Evolutionary conservation across 2,113 vertebrate species (phyloP).

Genomic region (Xerus inauris): DNA sequence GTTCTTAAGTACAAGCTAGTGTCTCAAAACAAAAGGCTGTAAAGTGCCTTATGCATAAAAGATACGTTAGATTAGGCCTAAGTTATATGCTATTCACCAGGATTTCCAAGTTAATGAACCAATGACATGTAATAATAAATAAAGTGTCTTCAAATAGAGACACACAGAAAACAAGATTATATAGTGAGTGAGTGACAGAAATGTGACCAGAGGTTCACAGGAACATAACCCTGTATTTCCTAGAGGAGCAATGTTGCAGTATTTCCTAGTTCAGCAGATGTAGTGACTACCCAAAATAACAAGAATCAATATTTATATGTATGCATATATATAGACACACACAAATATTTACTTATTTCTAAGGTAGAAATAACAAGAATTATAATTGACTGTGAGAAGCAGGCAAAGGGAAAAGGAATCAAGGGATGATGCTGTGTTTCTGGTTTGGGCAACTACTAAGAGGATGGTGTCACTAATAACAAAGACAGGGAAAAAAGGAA

Average conservation of each 20-base stretch:
- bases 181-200: not conserved
- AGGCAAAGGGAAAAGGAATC: not conserved
- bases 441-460: not conserved
- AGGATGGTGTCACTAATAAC: not conserved
- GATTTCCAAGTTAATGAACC: constrained; percentile 10
- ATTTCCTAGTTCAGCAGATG: not conserved
- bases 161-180: not conserved
- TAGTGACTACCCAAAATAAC: not conserved
- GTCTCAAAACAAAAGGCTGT: not conserved
- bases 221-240: not conserved
- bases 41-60: not conserved
- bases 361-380: not conserved
- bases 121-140: not conserved
- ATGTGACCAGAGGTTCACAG: not conserved
- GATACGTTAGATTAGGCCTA: not conserved
- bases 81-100: not conserved
- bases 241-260: not conserved
- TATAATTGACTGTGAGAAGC: not conserved
- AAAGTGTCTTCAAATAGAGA: not conserved
- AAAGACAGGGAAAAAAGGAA: not conserved
- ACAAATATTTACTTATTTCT: not conserved
- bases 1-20: not conserved
- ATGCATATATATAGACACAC: not conserved
- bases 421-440: not conserved
- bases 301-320: not conserved